Evolutionary conservation across 2,113 vertebrate species (phyloP), one percentile per base, ranked within the genome.

Genomic region (Cervus canadensis): DNA sequence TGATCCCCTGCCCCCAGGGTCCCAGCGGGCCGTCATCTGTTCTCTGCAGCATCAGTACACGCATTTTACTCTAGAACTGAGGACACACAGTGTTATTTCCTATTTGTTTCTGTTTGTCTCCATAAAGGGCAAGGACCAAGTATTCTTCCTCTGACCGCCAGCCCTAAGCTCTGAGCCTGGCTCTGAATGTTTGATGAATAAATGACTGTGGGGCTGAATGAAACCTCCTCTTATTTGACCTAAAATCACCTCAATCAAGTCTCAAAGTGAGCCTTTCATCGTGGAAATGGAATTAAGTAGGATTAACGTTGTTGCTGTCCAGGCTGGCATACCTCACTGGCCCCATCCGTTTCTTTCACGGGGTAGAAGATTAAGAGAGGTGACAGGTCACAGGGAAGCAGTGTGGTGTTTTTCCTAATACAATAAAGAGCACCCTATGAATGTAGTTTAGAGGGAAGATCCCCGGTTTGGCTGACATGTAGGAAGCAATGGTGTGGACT

Each of bases 161-260:
- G 25, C 48, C 54, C 57, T 14, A 14, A 91, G 67, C 28, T 64
- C 85, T 76, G 56, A 2, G 45, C 40, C 67, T 26, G 8, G 52
- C 74, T 92, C 90, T 67, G 82, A 64, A 91, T 60, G 28, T 76
- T 57, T 64, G 94, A 48, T 54, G 52, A 82, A 43, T 85, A 82
- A 81, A 91, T 43, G 93, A 43, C 48, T 62, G 21, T 30, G 36
- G 71, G n/a, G n/a, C 45, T 91, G 92, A 79, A 85, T 78, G 87
- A 96, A 89, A 87, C 52, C 64, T 86, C 87, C 94, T 96, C 89
- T 93, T 76, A 45, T 89, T 59, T 98, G 96, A 97, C 97, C 95
- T 78, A 74, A 36, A 45, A 91, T 92, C 97, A 94, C 94, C 76
- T 89, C 96, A 96, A 74, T 97, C 93, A 78, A 93, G 85, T 94